Base-by-base conservation (phyloP, 2,888 invertebrate genomes). In the Trissoscelio sp. region DNA sequence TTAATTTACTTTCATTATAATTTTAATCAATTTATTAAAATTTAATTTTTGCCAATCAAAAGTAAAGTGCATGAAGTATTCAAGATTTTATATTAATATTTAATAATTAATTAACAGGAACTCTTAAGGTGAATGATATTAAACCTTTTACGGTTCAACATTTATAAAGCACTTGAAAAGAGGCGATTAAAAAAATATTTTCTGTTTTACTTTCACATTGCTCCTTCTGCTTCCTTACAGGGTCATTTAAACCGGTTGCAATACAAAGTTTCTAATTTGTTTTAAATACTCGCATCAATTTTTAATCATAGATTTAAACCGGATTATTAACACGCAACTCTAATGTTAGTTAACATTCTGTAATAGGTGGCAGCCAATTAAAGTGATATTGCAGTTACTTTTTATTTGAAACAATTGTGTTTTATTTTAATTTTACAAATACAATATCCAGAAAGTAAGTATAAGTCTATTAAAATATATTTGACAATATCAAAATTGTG, bases 171-270 rank as follows among this genome's bases (percentile, higher is more conserved):
- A 24, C n/a, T n/a, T 24, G 24, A 24, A 24, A 24, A 24, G 24
- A 3, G 24, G 3, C 24, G 34, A 14, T 42, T 14, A 6, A 42
- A 42, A 42, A 42, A 42, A 42, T 42, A 42, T 42, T 1, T 42
- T 14, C 42, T 42, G 14, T 42, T 42, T 16, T 16, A 42, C 42
- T 42, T 42, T 42, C 42, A 42, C 42, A 11, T 3, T 37, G 37
- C 37, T 11, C 37, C 37, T 11, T 57, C 48, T 3, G 6, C 31
- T 62, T 39, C n/a, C 34, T 18, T 42, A 11, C 72, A 51, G 39
- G 51, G 51, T 51, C 60, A 31, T 5, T 24, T 39, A 62, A 73
- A 73, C 73, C 73, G 73, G 73, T 73, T 62, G 44, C 11, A 51
- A 0, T 37, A 24, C 24, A 57, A 62, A 62, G 73, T 73, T 62